Conservation (phyloP, 37 sponge, comb jelly and placozoan species). For the Spongia lamella region DNA sequence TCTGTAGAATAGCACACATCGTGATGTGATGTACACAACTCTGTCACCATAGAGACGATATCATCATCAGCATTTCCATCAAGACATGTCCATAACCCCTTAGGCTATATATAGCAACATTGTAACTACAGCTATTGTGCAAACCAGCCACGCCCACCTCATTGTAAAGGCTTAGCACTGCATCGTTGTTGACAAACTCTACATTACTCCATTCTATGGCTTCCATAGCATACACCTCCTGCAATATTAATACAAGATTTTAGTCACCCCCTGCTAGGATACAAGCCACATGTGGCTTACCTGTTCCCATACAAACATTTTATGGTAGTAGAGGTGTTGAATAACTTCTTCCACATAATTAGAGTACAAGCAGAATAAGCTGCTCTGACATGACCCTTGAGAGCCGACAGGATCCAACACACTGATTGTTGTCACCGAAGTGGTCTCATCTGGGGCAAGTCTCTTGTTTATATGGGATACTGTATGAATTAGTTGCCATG, state of each 20-base stretch:
- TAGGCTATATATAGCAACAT: background rate
- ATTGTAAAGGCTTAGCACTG: conserved; percentile 15
- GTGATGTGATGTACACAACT: background rate
- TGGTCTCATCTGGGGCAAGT: too few relatives aligned
- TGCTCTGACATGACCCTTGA: too few relatives aligned
- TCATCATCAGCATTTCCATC: background rate
- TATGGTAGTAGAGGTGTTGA: conserved; percentile 36
- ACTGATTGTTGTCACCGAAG: too few relatives aligned
- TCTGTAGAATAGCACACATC: too few relatives aligned
- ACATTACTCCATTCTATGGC: conserved; percentile 39
- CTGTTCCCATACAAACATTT: conserved; percentile 51
- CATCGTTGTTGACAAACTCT: conserved; percentile 14
- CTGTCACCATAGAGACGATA: background rate
- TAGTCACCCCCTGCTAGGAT: background rate
- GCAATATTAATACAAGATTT: background rate
- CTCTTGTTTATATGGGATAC: too few relatives aligned
- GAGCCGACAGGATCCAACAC: too few relatives aligned
- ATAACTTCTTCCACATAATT: conserved; percentile 19
- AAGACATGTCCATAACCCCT: conserved; percentile 1
- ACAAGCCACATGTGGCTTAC: background rate
- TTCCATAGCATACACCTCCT: conserved; percentile 44
- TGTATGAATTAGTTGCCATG: too few relatives aligned
- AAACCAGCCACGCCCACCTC: conserved; percentile 14
- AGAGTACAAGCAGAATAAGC: background rate
- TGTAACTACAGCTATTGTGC: background rate